Conservation (phyloP, 1,140 invertebrate genomes). For the Dendrolimus kikuchii region DNA sequence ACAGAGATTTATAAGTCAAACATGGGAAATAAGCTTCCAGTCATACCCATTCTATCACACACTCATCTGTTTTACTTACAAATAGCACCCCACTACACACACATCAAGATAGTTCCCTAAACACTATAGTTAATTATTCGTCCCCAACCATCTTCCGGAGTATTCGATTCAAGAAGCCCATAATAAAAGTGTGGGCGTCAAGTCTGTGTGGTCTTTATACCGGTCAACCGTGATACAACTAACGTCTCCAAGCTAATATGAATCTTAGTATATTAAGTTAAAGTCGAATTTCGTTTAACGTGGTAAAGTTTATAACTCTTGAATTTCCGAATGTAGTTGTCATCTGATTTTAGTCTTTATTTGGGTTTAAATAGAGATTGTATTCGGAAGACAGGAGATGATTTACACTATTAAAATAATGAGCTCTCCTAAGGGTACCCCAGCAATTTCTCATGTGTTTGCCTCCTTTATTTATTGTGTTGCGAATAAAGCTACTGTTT, state of each 20-base stretch:
- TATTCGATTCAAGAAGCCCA: slow-evolving; percentile 15
- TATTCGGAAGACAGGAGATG: slow-evolving; percentile 16
- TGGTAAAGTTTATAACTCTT: slow-evolving; percentile 16
- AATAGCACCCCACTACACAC: too few relatives aligned
- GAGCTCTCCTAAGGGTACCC: slow-evolving; percentile 53
- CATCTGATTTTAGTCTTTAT: slow-evolving; percentile 20
- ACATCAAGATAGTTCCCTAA: too few relatives aligned
- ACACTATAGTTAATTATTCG: too few relatives aligned
- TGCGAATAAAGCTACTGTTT: slow-evolving; percentile 55
- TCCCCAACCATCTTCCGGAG: not conserved
- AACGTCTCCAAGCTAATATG: slow-evolving; percentile 16
- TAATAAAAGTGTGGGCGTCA: slow-evolving; percentile 32
- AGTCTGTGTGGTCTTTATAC: slow-evolving; percentile 45
- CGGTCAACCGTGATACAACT: slow-evolving; percentile 34
- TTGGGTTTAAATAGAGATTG: slow-evolving; percentile 15
- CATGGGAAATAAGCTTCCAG: too few relatives aligned
- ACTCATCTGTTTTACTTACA: too few relatives aligned
- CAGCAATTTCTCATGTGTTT: slow-evolving; percentile 61
- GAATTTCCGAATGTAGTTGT: slow-evolving; percentile 20
- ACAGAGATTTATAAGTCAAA: too few relatives aligned
- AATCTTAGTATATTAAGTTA: slow-evolving; percentile 13
- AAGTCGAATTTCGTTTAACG: slow-evolving; percentile 17
- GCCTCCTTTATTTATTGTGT: slow-evolving; percentile 55
- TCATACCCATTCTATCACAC: too few relatives aligned
- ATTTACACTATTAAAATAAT: slow-evolving; percentile 64